Evolutionary conservation across 92 coral and sea anemone genomes (phyloP), one percentile per base, ranked within the genome.

Genomic region (Bergia sp.): DNA sequence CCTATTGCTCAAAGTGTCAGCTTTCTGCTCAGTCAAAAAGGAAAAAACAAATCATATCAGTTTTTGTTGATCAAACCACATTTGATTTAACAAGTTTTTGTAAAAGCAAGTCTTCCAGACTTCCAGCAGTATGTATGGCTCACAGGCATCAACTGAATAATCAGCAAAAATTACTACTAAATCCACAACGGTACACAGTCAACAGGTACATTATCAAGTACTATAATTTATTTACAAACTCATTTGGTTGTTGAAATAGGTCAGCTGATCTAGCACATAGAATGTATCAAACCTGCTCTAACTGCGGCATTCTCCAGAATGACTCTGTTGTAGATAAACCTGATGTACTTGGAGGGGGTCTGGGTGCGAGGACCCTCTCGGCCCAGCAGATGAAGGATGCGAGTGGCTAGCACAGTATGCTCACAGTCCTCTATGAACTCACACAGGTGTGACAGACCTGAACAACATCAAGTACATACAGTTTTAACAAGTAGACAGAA

Each of bases 391-490:
- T 97, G 99, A 29, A 97, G 95, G 86, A 97, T 97, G 75, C 97
- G 98, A 49, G 99, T 97, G 49, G 99, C 99, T 77, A 97, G 89
- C 0, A 97, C 99, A 23, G 99, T 97, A 85, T 97, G 99, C 85
- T 97, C 99, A 87, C 99, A 97, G 89, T 97, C 99, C 86, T 97
- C 99, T 69, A 97, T 97, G 88, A 97, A 97, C 93, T 97, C 99
- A 92, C 99, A 97, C 92, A 97, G 88, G 79, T 97, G 99, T 29
- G 98, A 96, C 86, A 97, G 92, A 65, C 99, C 99, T 97, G 85
- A 21, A 90, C 36, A 15, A 43, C 3, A 15, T 20, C 16, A 92
- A 69, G 47, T 4, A 43, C 65, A 43, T 12, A 75, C 23, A 79
- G 50, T 5, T 10, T 39, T 23, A 77, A 77, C 16, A n/a, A 10